Evolutionary conservation across 1,140 invertebrate species (phyloP).

Genomic region (Trichonephila clavata): DNA sequence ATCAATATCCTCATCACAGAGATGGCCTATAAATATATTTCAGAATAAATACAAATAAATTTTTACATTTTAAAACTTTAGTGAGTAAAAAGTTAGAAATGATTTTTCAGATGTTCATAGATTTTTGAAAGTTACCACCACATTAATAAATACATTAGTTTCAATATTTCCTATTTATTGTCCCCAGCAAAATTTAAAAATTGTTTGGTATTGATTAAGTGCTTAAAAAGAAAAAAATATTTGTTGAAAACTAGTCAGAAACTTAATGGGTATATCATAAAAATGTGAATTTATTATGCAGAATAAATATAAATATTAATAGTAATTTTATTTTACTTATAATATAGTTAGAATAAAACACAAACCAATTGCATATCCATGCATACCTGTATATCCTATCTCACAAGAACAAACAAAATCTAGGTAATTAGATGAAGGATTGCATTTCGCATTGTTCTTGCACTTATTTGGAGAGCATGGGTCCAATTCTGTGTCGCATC

Average conservation of each 20-base stretch:
- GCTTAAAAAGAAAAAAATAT: too few relatives aligned
- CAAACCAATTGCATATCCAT: not conserved
- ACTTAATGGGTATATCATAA: too few relatives aligned
- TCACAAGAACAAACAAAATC: slow-evolving; percentile 95
- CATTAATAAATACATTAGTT: too few relatives aligned
- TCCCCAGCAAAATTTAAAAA: too few relatives aligned
- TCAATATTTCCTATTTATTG: too few relatives aligned
- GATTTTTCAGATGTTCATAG: not conserved
- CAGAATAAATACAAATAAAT: not conserved
- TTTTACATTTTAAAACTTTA: too few relatives aligned
- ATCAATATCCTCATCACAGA: slow-evolving; percentile 81
- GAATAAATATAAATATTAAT: too few relatives aligned
- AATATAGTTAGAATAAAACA: not conserved
- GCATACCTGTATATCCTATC: slow-evolving; percentile 88
- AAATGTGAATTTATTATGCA: too few relatives aligned
- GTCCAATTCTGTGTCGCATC: slow-evolving; percentile 77
- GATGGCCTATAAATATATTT: slow-evolving; percentile 82
- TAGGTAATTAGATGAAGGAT: slow-evolving; percentile 92
- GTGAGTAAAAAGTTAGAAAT: not conserved
- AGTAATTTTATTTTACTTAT: too few relatives aligned
- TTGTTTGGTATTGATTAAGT: too few relatives aligned
- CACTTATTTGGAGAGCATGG: slow-evolving; percentile 94
- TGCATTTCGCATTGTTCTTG: slow-evolving; percentile 91
- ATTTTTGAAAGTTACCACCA: too few relatives aligned
- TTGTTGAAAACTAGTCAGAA: not conserved